phyloP scores from a whole-genome alignment of 1,140 invertebrate species.

The Coenobita brevimanus region DNA sequence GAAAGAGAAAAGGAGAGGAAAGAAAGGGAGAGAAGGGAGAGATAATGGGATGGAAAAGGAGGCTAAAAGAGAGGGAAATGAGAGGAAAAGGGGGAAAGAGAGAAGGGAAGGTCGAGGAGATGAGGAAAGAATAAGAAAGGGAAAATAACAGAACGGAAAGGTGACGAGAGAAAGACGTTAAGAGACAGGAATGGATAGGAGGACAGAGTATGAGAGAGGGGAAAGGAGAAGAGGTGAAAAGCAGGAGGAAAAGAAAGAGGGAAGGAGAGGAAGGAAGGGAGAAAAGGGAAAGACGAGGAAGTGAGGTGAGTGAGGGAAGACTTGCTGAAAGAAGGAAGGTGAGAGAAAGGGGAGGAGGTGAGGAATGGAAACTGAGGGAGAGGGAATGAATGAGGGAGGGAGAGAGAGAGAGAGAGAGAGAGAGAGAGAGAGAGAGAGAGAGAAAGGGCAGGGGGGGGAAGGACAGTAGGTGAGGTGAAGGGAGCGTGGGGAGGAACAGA shows the following conservation, averaged over 20 bases:
- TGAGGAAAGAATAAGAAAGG: background rate
- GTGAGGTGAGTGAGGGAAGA: too few species aligned
- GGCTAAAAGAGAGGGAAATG: background rate
- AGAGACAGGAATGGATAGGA: background rate
- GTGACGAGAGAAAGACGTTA: background rate
- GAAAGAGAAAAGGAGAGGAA: background rate
- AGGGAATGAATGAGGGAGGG: background rate
- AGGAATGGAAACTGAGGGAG: background rate
- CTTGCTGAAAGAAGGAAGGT: too few species aligned
- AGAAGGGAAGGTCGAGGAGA: too few species aligned
- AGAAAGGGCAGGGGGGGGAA: background rate
- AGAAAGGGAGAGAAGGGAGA: background rate
- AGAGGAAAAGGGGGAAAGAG: background rate
- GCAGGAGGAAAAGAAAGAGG: background rate
- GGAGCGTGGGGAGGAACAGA: too few species aligned
- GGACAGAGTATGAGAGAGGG: background rate
- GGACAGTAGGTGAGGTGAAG: background rate
- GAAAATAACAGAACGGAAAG: too few species aligned
- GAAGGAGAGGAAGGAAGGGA: background rate
- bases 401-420: slow-evolving; percentile 22
- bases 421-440: slow-evolving; percentile 16
- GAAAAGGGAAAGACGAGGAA: background rate
- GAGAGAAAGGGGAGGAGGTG: too few species aligned
- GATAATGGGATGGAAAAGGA: background rate
- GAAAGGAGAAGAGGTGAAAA: background rate